A percentile compares a stretch with the other conserved stretches of the same genome.
These are phyloP conservation scores for Menidia menidia DNA, from an alignment of 2,797 vertebrate species.

Conservation along the genomic window DNA sequence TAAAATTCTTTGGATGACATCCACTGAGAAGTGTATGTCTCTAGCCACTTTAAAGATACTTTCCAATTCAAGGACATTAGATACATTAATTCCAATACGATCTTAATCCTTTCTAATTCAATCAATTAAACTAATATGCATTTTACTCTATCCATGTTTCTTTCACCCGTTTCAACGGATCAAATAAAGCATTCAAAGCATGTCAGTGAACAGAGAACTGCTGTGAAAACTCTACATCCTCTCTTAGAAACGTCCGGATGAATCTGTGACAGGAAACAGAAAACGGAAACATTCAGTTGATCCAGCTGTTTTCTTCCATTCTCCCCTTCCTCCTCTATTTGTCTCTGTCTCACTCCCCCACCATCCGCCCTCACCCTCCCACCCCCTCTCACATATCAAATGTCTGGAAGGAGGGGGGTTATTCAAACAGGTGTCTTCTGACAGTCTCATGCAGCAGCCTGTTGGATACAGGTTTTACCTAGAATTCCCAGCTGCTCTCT, in stretches of 20 bases:
- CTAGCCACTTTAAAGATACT: too few species aligned
- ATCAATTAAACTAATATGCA: too few species aligned
- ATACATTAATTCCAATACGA: too few species aligned
- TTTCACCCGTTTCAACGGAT: conserved; percentile 4
- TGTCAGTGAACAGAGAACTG: conserved; percentile 10
- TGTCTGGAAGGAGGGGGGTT: conserved; percentile 42
- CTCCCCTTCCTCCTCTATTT: conserved; percentile 55
- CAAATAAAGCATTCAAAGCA: conserved; percentile 10
- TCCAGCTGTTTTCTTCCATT: conserved; percentile 73
- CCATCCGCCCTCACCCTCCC: neutral
- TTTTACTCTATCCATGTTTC: too few species aligned
- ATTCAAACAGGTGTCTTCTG: conserved; percentile 82
- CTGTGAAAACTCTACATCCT: conserved; percentile 12
- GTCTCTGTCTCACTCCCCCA: conserved; percentile 29
- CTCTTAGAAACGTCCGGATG: conserved; percentile 36
- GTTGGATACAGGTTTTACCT: conserved; percentile 78
- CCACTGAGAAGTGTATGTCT: too few species aligned
- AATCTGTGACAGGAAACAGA: conserved; percentile 66
- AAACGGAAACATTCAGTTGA: conserved; percentile 72
- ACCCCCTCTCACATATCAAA: conserved; percentile 45
- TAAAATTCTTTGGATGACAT: too few species aligned
- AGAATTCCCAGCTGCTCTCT: conserved; percentile 67
- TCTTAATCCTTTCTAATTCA: too few species aligned
- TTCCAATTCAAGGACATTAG: too few species aligned
- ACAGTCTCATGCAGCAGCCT: conserved; percentile 63